These are phyloP conservation scores for Apoda limacodes DNA, from an alignment of 2,888 invertebrate species.

Conservation along the genomic window DNA sequence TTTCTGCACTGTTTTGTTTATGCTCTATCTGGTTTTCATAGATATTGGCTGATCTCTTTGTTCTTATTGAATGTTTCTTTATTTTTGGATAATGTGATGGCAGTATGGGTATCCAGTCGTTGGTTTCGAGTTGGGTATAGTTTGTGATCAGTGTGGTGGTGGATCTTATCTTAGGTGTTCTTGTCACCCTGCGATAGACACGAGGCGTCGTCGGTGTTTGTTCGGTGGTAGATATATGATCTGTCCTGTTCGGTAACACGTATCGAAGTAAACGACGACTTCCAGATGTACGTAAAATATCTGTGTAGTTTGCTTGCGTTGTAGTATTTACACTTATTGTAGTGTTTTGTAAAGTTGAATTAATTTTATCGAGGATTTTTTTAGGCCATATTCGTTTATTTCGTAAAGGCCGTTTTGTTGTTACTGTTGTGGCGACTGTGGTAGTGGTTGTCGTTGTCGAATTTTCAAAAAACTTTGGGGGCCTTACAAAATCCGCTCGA, in stretches of 20 bases:
- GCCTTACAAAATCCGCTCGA: conserved; percentile 42
- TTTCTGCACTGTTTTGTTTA: conserved; percentile 23
- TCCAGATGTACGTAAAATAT: conserved; percentile 30
- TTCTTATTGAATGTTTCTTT: conserved; percentile 23
- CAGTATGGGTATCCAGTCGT: conserved; percentile 60
- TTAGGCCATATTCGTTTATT: conserved; percentile 64
- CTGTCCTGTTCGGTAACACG: conserved; percentile 27
- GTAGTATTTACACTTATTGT: conserved; percentile 29
- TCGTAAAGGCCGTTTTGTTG: conserved; percentile 43
- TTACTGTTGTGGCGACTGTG: conserved; percentile 34
- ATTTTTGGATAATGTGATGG: conserved; percentile 45
- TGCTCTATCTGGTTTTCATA: conserved; percentile 17
- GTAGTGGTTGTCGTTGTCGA: conserved; percentile 27
- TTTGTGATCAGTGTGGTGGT: conserved; percentile 29
- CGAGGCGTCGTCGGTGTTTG: conserved; percentile 32
- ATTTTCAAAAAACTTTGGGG: conserved; percentile 30
- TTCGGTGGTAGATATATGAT: conserved; percentile 24
- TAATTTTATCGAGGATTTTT: conserved; percentile 35
- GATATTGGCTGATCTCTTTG: conserved; percentile 35
- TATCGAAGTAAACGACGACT: conserved; percentile 30
- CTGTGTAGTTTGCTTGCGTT: conserved; percentile 16
- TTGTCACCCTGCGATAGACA: conserved; percentile 45
- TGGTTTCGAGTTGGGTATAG: conserved; percentile 33
- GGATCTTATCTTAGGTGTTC: conserved; percentile 39
- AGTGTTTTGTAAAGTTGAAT: conserved; percentile 25